phyloP scores from a whole-genome alignment of 2,113 vertebrate genomes.

The Elaphurus davidianus region DNA sequence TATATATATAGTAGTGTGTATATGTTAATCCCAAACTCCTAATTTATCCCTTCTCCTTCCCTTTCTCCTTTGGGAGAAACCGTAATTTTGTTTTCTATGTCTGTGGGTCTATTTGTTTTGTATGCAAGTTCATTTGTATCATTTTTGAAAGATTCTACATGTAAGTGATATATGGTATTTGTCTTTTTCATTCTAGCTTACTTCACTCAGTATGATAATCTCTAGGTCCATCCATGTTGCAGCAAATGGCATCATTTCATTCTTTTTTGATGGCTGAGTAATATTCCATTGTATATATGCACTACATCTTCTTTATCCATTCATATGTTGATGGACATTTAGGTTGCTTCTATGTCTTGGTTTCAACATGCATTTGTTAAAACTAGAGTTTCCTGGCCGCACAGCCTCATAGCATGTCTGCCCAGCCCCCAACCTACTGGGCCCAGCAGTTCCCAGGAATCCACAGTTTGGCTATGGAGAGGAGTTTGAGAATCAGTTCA shows the following conservation, averaged over 20 bases:
- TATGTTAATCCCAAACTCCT: neutral
- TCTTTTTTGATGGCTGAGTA: neutral
- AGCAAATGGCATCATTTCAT: neutral
- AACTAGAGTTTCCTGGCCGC: neutral
- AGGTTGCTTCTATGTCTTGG: neutral
- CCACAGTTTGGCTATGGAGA: neutral
- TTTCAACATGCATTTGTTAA: neutral
- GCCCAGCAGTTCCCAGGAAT: neutral
- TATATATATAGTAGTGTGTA: neutral
- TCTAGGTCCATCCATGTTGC: neutral
- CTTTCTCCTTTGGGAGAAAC: neutral
- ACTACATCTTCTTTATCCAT: neutral
- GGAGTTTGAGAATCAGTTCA: neutral
- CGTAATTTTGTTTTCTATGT: neutral
- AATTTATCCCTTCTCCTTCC: neutral
- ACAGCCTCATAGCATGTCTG: neutral
- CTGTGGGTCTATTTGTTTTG: neutral
- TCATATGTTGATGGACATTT: neutral
- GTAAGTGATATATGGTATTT: neutral
- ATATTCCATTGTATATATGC: neutral
- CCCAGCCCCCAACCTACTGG: neutral
- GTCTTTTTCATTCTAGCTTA: neutral
- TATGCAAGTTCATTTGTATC: neutral
- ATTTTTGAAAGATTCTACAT: neutral
- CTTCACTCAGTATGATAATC: neutral